Conservation (phyloP, 2,888 invertebrate genomes). For the Escarpia spicata region DNA sequence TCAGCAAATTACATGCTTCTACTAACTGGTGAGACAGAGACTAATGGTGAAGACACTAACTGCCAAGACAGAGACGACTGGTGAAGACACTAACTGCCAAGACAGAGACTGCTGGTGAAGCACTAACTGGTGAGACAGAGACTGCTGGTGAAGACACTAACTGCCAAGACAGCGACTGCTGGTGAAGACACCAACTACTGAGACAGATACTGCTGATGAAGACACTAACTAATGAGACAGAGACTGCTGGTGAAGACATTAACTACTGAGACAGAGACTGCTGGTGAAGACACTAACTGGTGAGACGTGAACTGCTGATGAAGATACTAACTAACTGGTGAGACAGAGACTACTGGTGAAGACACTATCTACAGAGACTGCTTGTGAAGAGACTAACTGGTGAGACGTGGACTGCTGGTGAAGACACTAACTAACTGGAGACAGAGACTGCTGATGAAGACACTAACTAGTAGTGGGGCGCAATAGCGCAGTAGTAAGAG, state of each 20-base stretch:
- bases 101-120: neutral
- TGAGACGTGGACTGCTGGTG: neutral
- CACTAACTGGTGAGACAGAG: neutral
- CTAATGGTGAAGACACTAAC: neutral
- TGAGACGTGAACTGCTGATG: too few relatives aligned
- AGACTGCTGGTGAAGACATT: too few relatives aligned
- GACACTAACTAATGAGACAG: too few relatives aligned
- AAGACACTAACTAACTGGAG: neutral
- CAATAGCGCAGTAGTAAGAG: too few relatives aligned
- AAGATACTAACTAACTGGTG: neutral
- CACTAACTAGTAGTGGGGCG: neutral
- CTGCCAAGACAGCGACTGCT: too few relatives aligned
- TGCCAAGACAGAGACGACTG: neutral
- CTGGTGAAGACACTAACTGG: too few relatives aligned
- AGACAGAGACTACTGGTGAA: neutral
- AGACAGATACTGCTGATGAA: too few relatives aligned
- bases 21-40: neutral
- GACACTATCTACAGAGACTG: neutral
- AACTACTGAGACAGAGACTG: too few relatives aligned
- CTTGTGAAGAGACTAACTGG: too few relatives aligned
- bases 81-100: neutral
- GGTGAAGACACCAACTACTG: too few relatives aligned
- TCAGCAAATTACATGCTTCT: neutral
- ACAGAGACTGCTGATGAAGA: neutral
- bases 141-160: neutral